Evolutionary conservation across 2,797 vertebrate species (phyloP).

Genomic region (Momotus momota): DNA sequence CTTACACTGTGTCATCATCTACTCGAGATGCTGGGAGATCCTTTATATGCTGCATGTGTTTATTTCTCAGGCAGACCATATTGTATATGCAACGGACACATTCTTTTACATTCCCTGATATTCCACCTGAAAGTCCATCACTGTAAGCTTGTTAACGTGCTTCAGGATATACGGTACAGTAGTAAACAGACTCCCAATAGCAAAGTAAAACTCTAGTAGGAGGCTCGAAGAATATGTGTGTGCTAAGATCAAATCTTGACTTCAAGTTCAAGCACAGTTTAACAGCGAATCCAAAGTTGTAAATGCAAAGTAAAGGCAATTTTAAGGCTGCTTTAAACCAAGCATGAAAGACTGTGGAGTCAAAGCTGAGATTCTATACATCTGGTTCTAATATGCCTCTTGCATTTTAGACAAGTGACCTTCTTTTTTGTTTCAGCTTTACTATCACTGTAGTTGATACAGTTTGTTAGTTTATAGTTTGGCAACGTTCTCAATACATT

Average conservation of each 20-base stretch:
- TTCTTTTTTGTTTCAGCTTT: conserved; percentile 70
- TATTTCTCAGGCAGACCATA: conserved; percentile 32
- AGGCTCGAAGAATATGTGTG: conserved; percentile 59
- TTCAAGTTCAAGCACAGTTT: conserved; percentile 82
- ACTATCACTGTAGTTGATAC: conserved; percentile 52
- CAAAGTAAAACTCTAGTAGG: conserved; percentile 73
- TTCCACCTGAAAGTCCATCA: conserved; percentile 72
- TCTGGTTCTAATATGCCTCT: conserved; percentile 79
- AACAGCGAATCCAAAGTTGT: conserved; percentile 79
- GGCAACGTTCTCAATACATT: background rate
- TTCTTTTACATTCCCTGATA: conserved; percentile 64
- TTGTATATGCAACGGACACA: background rate
- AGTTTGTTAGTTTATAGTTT: conserved; percentile 26
- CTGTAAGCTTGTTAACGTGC: conserved; percentile 69
- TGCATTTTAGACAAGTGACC: conserved; percentile 73
- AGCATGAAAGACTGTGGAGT: conserved; percentile 80
- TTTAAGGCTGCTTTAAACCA: conserved; percentile 80
- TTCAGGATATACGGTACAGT: conserved; percentile 52
- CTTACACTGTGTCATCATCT: conserved; percentile 10
- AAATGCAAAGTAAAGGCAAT: conserved; percentile 81
- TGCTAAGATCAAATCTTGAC: conserved; percentile 72
- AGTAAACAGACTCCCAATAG: conserved; percentile 75
- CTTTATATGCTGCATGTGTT: background rate
- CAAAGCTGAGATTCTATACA: conserved; percentile 78
- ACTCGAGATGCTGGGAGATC: background rate